Percentiles rank a stretch among this genome's conserved stretches.
Conservation (phyloP, 2,113 vertebrate species). For the Planiliza haematocheilus region DNA sequence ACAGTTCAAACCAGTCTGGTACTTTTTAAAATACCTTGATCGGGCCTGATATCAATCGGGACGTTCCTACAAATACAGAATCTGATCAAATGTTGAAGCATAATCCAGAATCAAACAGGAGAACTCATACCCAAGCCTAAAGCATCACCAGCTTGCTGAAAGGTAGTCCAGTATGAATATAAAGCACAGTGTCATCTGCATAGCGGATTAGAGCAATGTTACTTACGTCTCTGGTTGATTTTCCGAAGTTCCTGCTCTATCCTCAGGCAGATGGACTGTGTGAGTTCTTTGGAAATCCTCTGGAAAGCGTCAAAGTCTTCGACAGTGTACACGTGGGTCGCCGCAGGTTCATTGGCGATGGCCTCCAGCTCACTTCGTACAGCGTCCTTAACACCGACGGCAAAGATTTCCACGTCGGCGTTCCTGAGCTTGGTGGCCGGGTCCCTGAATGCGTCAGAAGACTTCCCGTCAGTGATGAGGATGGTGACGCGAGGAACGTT, state of each 20-base stretch:
- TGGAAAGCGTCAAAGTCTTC: slow-evolving; percentile 99
- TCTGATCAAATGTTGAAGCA: too few relatives aligned
- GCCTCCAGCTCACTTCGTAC: slow-evolving; percentile 95
- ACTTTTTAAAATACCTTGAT: too few relatives aligned
- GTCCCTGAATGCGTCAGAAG: slow-evolving; percentile 94
- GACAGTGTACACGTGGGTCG: slow-evolving; percentile 96
- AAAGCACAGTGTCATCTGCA: slow-evolving; percentile 22
- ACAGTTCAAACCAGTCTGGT: too few relatives aligned
- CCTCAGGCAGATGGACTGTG: slow-evolving; percentile 94
- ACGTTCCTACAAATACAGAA: too few relatives aligned
- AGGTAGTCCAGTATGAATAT: background rate
- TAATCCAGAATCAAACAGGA: too few relatives aligned
- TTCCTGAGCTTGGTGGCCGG: slow-evolving; percentile 90
- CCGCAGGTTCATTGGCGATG: slow-evolving; percentile 90
- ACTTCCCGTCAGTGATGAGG: slow-evolving; percentile 99
- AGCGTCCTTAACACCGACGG: slow-evolving; percentile 97
- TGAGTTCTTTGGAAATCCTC: slow-evolving; percentile 96
- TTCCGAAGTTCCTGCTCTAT: slow-evolving; percentile 93
- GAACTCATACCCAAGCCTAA: background rate
- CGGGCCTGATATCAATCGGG: too few relatives aligned
- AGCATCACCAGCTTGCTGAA: background rate
- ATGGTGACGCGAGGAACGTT: slow-evolving; percentile 95
- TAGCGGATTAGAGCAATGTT: background rate
- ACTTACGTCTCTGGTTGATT: slow-evolving; percentile 92
- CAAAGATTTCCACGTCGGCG: slow-evolving; percentile 95